Base-by-base conservation (phyloP, 2,113 vertebrate genomes). In the Spilogale gracilis region DNA sequence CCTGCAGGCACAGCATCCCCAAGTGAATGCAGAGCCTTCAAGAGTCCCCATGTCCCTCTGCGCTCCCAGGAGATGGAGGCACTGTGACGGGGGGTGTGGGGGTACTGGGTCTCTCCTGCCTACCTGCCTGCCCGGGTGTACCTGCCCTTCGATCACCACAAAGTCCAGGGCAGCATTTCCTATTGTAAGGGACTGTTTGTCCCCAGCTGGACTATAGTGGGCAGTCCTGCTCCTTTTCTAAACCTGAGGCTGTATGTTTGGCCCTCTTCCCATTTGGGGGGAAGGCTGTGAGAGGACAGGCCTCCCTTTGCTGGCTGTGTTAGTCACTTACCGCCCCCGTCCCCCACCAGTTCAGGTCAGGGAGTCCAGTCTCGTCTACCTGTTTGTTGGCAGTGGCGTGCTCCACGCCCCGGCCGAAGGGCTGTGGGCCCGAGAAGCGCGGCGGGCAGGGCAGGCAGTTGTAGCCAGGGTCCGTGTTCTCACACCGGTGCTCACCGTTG, bases 391-490 rank as follows among this genome's bases (percentile, higher is more conserved):
- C 99, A 21, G 98, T 99, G 92, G 99, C 99, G 48, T 99, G 98
- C 87, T 99, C 99, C 43, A 99, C 98, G 2, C 99, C 99, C 85
- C 94, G 99, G 94, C 99, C 99, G 10, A 99, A 99, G 5, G 99
- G 99, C 98, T 99, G 99, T 0, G 98, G 88, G 73, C 99, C 99
- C 0, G 99, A 99, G 98, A 99, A 99, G 65, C 99, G 99, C 2
- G 99, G 89, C 0, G 99, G 99, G 97, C 99, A 99, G 67, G 99
- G 99, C 74, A 99, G 98, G 95, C 99, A 99, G 98, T 99, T 99
- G 98, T 99, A 99, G 21, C 99, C 99, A 0, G 99, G 99, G 45
- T 99, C 99, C 3, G 99, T 99, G 98, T 99, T 99, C 98, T 99
- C 98, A 98, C 99, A 99, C 58, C 99, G 99, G 89, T 99, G 99